Percentiles rank a stretch among this genome's conserved stretches.
phyloP scores from a whole-genome alignment of 1,140 invertebrate genomes.

The Tetragonula clypearis region DNA sequence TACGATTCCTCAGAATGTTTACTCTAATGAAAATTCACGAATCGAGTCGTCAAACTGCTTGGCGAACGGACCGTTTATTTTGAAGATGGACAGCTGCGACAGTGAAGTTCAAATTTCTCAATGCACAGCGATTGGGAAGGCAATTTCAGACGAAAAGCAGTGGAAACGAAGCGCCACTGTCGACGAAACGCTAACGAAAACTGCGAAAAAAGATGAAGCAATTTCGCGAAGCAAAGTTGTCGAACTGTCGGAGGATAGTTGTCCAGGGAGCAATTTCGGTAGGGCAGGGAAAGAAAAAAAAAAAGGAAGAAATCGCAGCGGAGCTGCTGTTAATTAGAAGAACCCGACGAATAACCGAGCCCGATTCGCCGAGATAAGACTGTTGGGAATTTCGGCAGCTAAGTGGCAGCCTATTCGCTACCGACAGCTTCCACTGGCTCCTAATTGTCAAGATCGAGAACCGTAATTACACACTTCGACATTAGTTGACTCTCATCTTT shows the following conservation, averaged over 20 bases:
- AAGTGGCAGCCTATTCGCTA: constrained; percentile 76
- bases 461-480: constrained; percentile 70
- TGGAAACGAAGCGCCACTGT: neutral
- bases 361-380: constrained; percentile 76
- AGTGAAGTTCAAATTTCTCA: too few species aligned
- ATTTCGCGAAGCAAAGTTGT: constrained; percentile 9
- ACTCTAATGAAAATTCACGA: neutral
- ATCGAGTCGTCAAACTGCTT: neutral
- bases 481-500: constrained; percentile 40
- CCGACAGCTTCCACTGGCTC: constrained; percentile 68
- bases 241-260: constrained; percentile 19
- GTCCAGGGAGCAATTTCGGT: constrained; percentile 29
- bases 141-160: neutral
- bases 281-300: neutral
- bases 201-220: neutral
- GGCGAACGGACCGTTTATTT: neutral
- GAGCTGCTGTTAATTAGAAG: constrained; percentile 75
- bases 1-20: neutral
- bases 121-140: neutral
- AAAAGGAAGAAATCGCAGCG: constrained; percentile 41
- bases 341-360: constrained; percentile 75
- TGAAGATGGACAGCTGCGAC: too few species aligned
- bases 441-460: constrained; percentile 79
- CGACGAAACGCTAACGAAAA: neutral
- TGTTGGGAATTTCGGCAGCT: constrained; percentile 68